phyloP scores from a whole-genome alignment of 2,797 vertebrate genomes.

The Sebastes flavidus region DNA sequence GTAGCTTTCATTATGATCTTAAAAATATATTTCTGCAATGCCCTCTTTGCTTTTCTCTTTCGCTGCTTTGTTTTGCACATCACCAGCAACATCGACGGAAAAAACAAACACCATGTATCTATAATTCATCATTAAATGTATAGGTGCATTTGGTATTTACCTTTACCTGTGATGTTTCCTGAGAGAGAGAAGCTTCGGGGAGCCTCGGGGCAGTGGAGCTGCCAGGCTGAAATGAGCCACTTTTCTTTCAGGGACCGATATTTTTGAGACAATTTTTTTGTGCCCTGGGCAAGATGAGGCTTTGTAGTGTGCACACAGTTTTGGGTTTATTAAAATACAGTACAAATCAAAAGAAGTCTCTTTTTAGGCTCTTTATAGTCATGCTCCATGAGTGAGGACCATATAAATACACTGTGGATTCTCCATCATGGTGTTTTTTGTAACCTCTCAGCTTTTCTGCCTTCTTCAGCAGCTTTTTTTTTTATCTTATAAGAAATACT shows the following conservation, averaged over 20 bases:
- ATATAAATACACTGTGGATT: not conserved
- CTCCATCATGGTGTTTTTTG: not conserved
- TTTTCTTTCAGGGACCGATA: constrained; percentile 14
- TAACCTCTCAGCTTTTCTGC: not conserved
- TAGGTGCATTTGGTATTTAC: constrained; percentile 8
- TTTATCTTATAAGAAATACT: not conserved
- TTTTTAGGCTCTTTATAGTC: not conserved
- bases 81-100: not conserved
- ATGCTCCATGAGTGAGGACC: not conserved
- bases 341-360: constrained; percentile 7
- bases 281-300: constrained; percentile 17
- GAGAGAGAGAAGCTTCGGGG: not conserved
- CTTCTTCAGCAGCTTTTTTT: not conserved
- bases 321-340: constrained; percentile 21
- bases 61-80: not conserved
- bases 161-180: constrained; percentile 6
- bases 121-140: not conserved
- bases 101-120: not conserved
- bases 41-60: not conserved
- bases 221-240: not conserved
- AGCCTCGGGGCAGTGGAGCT: constrained; percentile 40
- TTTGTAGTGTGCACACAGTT: constrained; percentile 1
- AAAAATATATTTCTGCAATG: not conserved
- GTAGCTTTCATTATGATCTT: not conserved
- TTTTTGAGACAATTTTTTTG: constrained; percentile 13